Conservation (phyloP, 2,113 vertebrate species). For the Pavo muticus region DNA sequence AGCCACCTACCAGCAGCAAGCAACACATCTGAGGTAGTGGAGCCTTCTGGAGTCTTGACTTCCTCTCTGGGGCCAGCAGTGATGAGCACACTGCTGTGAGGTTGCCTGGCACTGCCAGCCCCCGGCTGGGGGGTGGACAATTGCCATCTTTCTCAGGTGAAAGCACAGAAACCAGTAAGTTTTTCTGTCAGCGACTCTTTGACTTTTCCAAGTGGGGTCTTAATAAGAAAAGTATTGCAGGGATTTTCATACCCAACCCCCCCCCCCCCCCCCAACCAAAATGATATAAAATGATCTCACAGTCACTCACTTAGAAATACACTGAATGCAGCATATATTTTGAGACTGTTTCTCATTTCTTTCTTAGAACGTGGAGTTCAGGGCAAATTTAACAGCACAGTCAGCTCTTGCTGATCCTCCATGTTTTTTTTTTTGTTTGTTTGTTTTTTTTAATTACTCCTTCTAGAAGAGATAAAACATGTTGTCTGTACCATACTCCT, state of each 20-base stretch:
- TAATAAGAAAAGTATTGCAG: neutral
- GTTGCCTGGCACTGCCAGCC: too few relatives aligned
- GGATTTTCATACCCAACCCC: neutral
- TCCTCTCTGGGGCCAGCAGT: rapidly evolving
- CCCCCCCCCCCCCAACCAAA: neutral
- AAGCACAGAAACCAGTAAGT: neutral
- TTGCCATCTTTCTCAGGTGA: neutral
- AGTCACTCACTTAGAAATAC: neutral
- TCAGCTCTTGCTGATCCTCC: neutral
- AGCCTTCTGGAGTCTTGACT: rapidly evolving
- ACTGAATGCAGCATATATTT: neutral
- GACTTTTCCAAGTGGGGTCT: neutral
- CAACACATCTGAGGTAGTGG: neutral
- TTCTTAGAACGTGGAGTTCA: neutral
- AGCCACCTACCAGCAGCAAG: neutral
- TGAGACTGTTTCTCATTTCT: neutral
- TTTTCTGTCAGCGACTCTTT: neutral
- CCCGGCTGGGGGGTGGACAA: rapidly evolving
- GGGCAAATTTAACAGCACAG: neutral
- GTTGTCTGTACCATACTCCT: neutral
- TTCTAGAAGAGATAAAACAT: neutral
- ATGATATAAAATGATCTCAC: neutral
- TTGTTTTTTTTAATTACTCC: neutral
- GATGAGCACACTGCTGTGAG: rapidly evolving
- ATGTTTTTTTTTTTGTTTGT: neutral